phyloP scores from a whole-genome alignment of 2,888 invertebrate species.

The Zhengitettix transpicula region DNA sequence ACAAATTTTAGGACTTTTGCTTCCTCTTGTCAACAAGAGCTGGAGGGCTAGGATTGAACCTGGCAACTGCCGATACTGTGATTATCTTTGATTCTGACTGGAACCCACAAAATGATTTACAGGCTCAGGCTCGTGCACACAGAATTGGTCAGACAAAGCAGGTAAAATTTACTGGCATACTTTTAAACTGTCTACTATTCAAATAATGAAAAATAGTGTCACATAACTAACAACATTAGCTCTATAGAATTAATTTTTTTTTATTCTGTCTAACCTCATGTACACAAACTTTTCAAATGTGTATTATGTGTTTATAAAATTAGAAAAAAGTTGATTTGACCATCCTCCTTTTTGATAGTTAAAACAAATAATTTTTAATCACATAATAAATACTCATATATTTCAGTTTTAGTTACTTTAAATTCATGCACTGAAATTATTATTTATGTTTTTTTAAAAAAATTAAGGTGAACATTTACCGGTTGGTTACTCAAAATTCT shows the following conservation, averaged over 20 bases:
- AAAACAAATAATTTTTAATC: too few relatives aligned
- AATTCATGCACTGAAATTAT: background rate
- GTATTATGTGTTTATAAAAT: too few relatives aligned
- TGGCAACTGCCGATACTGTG: conserved; percentile 97
- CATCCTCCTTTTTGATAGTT: too few relatives aligned
- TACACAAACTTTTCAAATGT: too few relatives aligned
- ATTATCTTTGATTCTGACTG: conserved; percentile 99
- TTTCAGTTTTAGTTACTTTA: background rate
- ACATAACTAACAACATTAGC: too few relatives aligned
- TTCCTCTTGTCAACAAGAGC: conserved; percentile 92
- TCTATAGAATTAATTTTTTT: conserved; percentile 45
- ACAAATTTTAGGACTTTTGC: conserved; percentile 60
- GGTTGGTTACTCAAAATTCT: conserved; percentile 87
- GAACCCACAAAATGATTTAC: conserved; percentile 99
- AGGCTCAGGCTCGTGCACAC: conserved; percentile 96
- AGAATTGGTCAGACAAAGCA: conserved; percentile 98
- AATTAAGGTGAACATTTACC: conserved; percentile 85
- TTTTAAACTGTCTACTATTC: too few relatives aligned
- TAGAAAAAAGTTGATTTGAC: too few relatives aligned
- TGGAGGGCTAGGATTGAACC: conserved; percentile 91
- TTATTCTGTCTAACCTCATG: too few relatives aligned
- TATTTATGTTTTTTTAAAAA: background rate
- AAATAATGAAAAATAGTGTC: too few relatives aligned
- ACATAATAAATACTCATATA: background rate
- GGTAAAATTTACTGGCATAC: too few relatives aligned